These are phyloP conservation scores for Cephus pygmeus DNA, from an alignment of 2,888 invertebrate species.

Conservation along the genomic window DNA sequence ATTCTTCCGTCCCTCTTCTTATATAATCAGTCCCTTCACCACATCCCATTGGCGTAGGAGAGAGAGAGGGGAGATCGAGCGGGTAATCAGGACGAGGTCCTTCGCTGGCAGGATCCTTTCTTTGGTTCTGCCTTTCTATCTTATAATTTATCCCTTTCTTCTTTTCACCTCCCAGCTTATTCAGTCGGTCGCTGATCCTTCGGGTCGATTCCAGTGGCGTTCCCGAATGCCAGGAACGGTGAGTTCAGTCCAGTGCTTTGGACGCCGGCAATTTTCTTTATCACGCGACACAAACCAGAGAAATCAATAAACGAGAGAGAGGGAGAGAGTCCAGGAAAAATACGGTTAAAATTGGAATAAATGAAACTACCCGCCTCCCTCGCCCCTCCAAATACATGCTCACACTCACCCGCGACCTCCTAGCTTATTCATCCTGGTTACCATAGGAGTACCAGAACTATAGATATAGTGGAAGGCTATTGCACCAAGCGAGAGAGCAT, in stretches of 20 bases:
- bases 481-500: slow-evolving; percentile 35
- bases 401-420: neutral
- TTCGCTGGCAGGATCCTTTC: neutral
- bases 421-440: neutral
- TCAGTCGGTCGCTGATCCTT: neutral
- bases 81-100: neutral
- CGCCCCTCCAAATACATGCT: neutral
- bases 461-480: neutral
- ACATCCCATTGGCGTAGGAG: neutral
- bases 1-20: neutral
- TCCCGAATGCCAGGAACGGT: neutral
- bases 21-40: neutral
- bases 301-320: slow-evolving; percentile 43
- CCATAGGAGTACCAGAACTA: neutral
- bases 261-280: slow-evolving; percentile 45
- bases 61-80: neutral
- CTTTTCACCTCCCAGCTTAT: neutral
- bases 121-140: neutral
- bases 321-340: neutral
- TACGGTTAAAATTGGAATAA: neutral
- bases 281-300: slow-evolving; percentile 47
- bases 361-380: neutral
- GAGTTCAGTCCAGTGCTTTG: neutral
- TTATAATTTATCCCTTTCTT: neutral
- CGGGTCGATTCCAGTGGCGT: neutral